Conservation (phyloP, 1,140 invertebrate species). For the Drosophila obscura region DNA sequence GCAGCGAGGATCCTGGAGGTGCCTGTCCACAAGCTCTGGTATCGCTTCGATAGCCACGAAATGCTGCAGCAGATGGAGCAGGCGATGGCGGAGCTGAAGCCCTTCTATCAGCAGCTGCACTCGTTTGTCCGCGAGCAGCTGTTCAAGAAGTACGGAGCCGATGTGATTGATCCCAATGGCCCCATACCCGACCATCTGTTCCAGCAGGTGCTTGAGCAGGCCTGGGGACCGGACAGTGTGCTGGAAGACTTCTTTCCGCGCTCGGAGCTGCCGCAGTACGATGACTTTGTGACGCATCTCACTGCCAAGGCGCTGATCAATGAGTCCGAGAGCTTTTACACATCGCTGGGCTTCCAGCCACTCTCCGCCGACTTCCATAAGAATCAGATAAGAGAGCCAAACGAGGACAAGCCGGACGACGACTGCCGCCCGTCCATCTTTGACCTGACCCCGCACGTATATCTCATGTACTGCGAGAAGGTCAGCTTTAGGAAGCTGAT, state of each 20-base stretch:
- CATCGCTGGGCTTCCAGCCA: conserved; percentile 62
- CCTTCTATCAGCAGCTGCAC: conserved; percentile 93
- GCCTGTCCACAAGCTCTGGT: conserved; percentile 70
- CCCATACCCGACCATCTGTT: conserved; percentile 95
- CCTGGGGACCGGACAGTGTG: conserved; percentile 74
- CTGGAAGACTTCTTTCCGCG: conserved; percentile 70
- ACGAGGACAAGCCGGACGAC: conserved; percentile 65
- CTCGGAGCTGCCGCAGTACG: conserved; percentile 64
- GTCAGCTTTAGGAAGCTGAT: conserved; percentile 76
- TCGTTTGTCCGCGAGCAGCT: conserved; percentile 92
- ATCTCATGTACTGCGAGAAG: conserved; percentile 78
- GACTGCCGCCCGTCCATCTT: conserved; percentile 77
- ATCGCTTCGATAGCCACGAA: conserved; percentile 85
- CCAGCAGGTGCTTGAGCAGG: conserved; percentile 83
- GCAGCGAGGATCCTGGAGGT: conserved; percentile 71
- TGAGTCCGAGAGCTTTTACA: conserved; percentile 71
- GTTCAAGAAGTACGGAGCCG: conserved; percentile 88
- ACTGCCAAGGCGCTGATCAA: conserved; percentile 64
- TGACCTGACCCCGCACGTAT: conserved; percentile 69
- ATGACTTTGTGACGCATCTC: conserved; percentile 60
- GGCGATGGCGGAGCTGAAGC: conserved; percentile 88
- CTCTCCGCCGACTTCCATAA: conserved; percentile 62
- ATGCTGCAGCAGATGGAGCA: conserved; percentile 85
- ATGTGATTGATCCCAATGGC: conserved; percentile 87
- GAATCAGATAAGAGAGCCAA: conserved; percentile 70